Conservation (phyloP, 92 coral and sea anemone genomes). For the Scolanthus callimorphus region DNA sequence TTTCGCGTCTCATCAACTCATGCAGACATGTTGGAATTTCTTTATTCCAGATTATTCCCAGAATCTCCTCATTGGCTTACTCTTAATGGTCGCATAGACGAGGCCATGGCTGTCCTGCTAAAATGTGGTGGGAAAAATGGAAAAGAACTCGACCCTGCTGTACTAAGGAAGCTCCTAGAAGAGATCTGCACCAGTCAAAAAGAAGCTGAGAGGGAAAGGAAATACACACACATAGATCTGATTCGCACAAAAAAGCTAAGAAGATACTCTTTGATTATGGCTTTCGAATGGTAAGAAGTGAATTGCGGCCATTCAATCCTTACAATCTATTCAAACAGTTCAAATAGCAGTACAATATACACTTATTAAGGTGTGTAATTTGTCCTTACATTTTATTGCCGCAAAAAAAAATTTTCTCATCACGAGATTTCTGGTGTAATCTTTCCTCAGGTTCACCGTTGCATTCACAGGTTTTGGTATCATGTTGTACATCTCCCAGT, state of each 20-base stretch:
- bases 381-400: too few relatives aligned
- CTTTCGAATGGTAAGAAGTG: constrained; percentile 13
- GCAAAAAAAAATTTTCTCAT: too few relatives aligned
- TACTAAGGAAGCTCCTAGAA: constrained; percentile 14
- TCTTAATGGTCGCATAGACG: constrained; percentile 27
- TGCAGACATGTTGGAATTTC: too few relatives aligned
- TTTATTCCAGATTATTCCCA: constrained; percentile 30
- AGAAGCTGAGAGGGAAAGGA: background rate
- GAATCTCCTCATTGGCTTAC: constrained; percentile 63
- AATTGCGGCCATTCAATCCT: too few relatives aligned
- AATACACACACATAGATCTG: constrained; percentile 27
- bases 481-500: too few relatives aligned
- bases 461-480: too few relatives aligned
- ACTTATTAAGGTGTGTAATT: too few relatives aligned
- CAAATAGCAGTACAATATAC: too few relatives aligned
- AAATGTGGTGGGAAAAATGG: constrained; percentile 46
- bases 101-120: constrained; percentile 36
- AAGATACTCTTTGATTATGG: constrained; percentile 3
- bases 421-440: too few relatives aligned
- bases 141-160: constrained; percentile 19
- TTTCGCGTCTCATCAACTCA: too few relatives aligned
- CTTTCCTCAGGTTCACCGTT: too few relatives aligned
- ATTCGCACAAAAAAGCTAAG: constrained; percentile 25
- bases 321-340: too few relatives aligned
- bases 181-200: background rate